A percentile compares a stretch with the other conserved stretches of the same genome.
Evolutionary conservation across 2,797 vertebrate species (phyloP).

Genomic region (Poeciliopsis gracilis): DNA sequence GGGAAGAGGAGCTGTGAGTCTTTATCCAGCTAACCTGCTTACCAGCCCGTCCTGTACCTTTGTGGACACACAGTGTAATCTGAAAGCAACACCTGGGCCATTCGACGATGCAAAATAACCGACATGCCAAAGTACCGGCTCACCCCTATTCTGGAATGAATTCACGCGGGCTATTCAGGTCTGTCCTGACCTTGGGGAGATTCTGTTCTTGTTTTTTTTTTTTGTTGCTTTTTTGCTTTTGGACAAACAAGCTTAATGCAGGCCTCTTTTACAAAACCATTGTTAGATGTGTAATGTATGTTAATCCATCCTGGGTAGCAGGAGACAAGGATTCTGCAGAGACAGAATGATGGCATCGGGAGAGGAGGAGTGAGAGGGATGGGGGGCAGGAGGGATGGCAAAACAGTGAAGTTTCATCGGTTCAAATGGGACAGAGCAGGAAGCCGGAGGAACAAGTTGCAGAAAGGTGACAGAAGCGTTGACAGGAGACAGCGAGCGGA

Average conservation of each 20-base stretch:
- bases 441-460: constrained; percentile 39
- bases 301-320: constrained; percentile 69
- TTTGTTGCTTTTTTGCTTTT: constrained; percentile 14
- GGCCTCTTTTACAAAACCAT: constrained; percentile 70
- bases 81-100: constrained; percentile 85
- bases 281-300: constrained; percentile 75
- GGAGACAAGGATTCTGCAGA: constrained; percentile 46
- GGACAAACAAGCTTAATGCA: constrained; percentile 64
- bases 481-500: constrained; percentile 29
- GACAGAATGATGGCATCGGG: constrained; percentile 51
- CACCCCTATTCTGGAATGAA: constrained; percentile 65
- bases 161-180: constrained; percentile 75
- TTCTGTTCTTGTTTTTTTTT: constrained; percentile 21
- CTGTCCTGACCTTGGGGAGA: constrained; percentile 76
- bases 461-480: constrained; percentile 54
- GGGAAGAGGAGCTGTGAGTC: constrained; percentile 69
- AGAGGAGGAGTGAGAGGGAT: constrained; percentile 12
- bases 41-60: constrained; percentile 65
- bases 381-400: not conserved
- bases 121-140: constrained; percentile 70
- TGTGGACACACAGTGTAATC: constrained; percentile 79
- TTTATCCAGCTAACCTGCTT: constrained; percentile 83
- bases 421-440: constrained; percentile 44
- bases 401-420: constrained; percentile 22
- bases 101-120: constrained; percentile 71